These are phyloP conservation scores for Neodiprion pinetum DNA, from an alignment of 1,140 invertebrate genomes.

Conservation along the genomic window DNA sequence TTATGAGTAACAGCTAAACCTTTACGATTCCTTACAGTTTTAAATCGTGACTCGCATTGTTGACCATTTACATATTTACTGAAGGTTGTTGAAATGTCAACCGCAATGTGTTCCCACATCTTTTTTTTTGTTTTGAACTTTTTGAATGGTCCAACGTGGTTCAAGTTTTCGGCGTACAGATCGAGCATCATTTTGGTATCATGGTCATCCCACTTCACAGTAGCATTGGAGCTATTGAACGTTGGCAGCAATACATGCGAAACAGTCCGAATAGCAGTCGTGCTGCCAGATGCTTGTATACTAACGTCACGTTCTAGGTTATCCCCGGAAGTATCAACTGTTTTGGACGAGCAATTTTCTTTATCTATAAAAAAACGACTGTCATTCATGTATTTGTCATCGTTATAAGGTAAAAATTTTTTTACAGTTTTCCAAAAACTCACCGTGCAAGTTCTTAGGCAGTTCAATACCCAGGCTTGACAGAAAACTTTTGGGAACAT, in stretches of 20 bases:
- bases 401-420: no score
- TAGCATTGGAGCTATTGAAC: neutral
- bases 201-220: slow-evolving; percentile 17
- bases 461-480: no score
- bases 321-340: neutral
- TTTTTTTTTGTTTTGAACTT: slow-evolving; percentile 18
- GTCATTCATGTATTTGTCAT: no score
- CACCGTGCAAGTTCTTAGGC: no score
- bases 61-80: slow-evolving; percentile 2
- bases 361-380: no score
- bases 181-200: slow-evolving; percentile 16
- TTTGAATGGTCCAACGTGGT: slow-evolving; percentile 25
- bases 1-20: slow-evolving; percentile 22
- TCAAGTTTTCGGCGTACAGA: slow-evolving; percentile 16
- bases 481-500: no score
- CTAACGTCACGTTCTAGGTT: neutral
- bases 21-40: slow-evolving; percentile 22
- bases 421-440: no score
- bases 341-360: no score
- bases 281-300: no score
- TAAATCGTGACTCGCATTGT: slow-evolving; percentile 26
- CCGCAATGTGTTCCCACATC: slow-evolving; percentile 27
- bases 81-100: neutral
- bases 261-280: no score
- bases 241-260: neutral